Base-by-base conservation (phyloP, 37 sponge, comb jelly and placozoan genomes). In the Cliona cf. orientalis region DNA sequence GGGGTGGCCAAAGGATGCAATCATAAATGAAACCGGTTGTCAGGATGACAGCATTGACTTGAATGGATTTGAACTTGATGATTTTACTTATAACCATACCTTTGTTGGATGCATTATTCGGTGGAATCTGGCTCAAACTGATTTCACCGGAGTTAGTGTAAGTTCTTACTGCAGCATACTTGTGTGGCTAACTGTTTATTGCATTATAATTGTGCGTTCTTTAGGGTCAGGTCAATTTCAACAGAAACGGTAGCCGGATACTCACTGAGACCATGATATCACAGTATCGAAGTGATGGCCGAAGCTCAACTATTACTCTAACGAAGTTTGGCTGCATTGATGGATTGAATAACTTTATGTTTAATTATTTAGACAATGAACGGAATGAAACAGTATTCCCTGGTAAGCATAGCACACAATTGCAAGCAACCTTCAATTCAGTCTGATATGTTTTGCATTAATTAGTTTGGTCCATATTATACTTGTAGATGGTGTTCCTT, bases 81-180 rank as follows among this genome's bases (percentile, higher is more conserved):
- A 75, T 22, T 84, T 72, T n/a, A 53, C 26, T 26, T 75, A 84
- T 68, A 35, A 46, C 53, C 76, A 70, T 31, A 58, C 21, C 6
- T 19, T 28, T 17, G 77, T 77, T 55, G 75, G 78, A 17, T 85
- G 86, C 33, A 22, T 85, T 23, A 77, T 85, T 1, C 43, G 62
- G 21, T 58, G 42, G 53, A 53, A 68, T 23, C 40, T 77, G 25
- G 40, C 43, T 19, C 22, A 44, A 34, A 76, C 76, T 44, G 41
- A 69, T 40, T 77, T 85, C 26, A 28, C 42, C 1, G 86, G 86
- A 58, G 69, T 85, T 34, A 60, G 71, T 38, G 86, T 85, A 31
- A 85, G 78, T 53, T 6, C 9, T 74, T 2, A 7, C 33, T 3
- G 33, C 33, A 38, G 5, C 36, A 5, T 39, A n/a, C n/a, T n/a